A percentile compares a stretch with the other conserved stretches of the same genome.
phyloP scores from a whole-genome alignment of 2,888 invertebrate genomes.

The Pasiphila rectangulata region DNA sequence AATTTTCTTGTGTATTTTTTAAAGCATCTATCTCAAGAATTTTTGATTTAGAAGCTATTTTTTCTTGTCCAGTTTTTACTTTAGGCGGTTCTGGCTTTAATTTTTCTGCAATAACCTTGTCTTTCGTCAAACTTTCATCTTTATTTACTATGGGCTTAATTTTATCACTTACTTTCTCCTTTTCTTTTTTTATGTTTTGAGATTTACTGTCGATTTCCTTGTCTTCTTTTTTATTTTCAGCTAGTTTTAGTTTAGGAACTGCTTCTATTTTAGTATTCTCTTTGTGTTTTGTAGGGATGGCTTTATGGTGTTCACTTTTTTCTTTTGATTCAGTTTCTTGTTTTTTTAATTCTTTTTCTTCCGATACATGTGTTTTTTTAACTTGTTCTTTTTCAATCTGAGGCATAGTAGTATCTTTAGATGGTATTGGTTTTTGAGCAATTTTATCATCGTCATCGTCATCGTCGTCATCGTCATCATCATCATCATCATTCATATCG shows the following conservation, averaged over 20 bases:
- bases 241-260: conserved; percentile 9
- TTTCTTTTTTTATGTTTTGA: conserved; percentile 13
- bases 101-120: conserved; percentile 32
- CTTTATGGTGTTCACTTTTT: conserved; percentile 26
- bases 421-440: conserved; percentile 18
- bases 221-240: conserved; percentile 27
- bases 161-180: conserved; percentile 10
- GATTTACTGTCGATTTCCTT: conserved; percentile 14
- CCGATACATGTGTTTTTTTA: conserved; percentile 1
- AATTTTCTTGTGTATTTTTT: conserved; percentile 2
- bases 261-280: conserved; percentile 18
- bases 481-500: conserved; percentile 27
- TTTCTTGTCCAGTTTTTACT: conserved; percentile 29
- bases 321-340: conserved; percentile 9
- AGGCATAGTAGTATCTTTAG: conserved; percentile 2
- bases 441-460: conserved; percentile 34
- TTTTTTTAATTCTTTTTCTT: conserved; percentile 4
- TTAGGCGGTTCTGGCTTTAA: conserved; percentile 30
- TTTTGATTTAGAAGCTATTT: conserved; percentile 10
- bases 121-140: conserved; percentile 35
- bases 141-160: conserved; percentile 22
- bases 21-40: no score
- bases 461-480: conserved; percentile 41
- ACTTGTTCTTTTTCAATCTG: conserved; percentile 4
- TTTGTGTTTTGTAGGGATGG: not conserved